Base-by-base conservation (phyloP, 1,140 invertebrate species). In the Tetraneura akinire region DNA sequence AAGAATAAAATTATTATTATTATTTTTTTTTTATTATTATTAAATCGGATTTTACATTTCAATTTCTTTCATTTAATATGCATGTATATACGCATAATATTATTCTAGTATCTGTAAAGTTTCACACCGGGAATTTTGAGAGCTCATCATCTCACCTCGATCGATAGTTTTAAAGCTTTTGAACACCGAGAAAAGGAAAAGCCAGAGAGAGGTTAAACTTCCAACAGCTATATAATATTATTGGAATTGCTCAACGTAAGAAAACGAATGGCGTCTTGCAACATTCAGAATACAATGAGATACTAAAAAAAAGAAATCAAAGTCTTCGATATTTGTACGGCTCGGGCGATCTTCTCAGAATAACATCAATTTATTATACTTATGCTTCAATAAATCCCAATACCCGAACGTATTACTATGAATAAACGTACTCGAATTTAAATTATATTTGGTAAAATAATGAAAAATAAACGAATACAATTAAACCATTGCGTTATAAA, bases 91-190 rank as follows among this genome's bases (percentile, higher is more conserved):
- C 13, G 37, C 11, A 21, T 68, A n/a, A n/a, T n/a, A 45, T 68
- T 45, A 68, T 68, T 47, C 42, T 18, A 11, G 49, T 32, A 37
- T 76, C 53, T 21, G 13, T 23, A 76, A 76, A 37, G 51, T 53
- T 42, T 76, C 51, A 76, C 51, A 23, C 53, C 29, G 53, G 32
- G n/a, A 76, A 76, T 55, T 74, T 76, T 76, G 32, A 76, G 21
- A 76, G 32, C 73, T 76, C 73, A 57, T 76, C 73, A 57, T 76
- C 73, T 76, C n/a, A 76, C 73, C 14, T 9, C 73, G 53, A 76
- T 76, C 73, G 53, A 76, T 76, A 76, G 53, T 76, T 23, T 76
- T 55, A 76, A 57, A 26, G 51, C 73, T 76, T 76, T 53, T 23
- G 32, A 76, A 53, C 73, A 55, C 51, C 10, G 70, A 14, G 73